Evolutionary conservation across 2,797 vertebrate genomes (phyloP).

Genomic region (Myiothlypis coronata): DNA sequence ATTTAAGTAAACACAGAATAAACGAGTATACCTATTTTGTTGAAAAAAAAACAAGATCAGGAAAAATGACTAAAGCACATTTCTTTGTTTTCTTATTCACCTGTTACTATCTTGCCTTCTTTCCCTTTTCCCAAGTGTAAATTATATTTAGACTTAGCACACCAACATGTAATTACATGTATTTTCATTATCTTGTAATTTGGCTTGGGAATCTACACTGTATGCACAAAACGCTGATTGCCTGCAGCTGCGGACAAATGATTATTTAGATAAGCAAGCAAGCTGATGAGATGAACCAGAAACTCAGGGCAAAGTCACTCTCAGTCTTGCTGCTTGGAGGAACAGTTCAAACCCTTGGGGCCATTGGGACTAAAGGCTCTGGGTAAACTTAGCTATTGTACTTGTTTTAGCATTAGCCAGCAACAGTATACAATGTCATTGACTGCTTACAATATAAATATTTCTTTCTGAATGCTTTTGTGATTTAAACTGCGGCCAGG

Average conservation of each 20-base stretch:
- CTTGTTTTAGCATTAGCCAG: not conserved
- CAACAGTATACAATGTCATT: not conserved
- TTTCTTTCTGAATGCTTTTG: conserved; percentile 2
- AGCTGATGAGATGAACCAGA: conserved; percentile 28
- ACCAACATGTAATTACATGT: conserved; percentile 60
- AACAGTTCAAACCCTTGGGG: not conserved
- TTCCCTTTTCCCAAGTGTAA: conserved; percentile 7
- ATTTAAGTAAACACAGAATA: not conserved
- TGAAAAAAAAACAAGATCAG: not conserved
- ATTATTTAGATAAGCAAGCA: conserved; percentile 20
- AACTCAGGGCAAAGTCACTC: conserved; percentile 24
- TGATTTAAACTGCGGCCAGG: not conserved
- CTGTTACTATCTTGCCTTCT: conserved; percentile 20
- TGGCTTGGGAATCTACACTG: conserved; percentile 48
- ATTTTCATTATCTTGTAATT: conserved; percentile 56
- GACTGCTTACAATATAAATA: not conserved
- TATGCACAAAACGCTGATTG: conserved; percentile 51
- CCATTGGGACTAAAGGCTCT: not conserved
- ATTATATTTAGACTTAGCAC: conserved; percentile 45
- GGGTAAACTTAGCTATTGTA: not conserved
- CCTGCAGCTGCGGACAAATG: conserved; percentile 45
- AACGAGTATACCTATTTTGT: not conserved
- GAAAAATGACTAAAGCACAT: not conserved
- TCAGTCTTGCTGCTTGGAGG: not conserved
- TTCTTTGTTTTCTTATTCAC: conserved; percentile 32